Evolutionary conservation across 2,113 vertebrate species (phyloP).

Genomic region (Bombycilla garrulus): DNA sequence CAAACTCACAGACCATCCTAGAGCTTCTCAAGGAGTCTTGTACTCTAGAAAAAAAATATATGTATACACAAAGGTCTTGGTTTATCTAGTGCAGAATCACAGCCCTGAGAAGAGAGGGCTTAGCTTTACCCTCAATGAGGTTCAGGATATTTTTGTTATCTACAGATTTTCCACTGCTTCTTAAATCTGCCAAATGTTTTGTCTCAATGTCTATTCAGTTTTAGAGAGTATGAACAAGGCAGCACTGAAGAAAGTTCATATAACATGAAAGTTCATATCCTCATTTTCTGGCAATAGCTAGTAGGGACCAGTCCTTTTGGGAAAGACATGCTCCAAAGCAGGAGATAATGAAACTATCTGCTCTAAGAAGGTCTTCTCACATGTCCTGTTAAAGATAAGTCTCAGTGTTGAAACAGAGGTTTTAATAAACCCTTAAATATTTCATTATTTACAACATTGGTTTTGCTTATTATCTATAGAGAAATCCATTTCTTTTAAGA

Average conservation of each 20-base stretch:
- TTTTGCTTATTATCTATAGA: neutral
- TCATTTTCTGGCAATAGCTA: neutral
- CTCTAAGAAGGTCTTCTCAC: neutral
- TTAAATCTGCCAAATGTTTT: neutral
- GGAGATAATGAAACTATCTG: neutral
- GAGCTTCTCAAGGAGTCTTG: neutral
- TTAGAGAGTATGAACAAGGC: neutral
- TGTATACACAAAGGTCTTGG: neutral
- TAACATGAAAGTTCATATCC: too few relatives aligned
- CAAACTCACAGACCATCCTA: neutral
- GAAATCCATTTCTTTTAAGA: neutral
- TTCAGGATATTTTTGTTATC: neutral
- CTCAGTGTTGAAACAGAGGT: neutral
- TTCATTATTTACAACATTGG: neutral
- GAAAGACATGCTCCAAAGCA: neutral
- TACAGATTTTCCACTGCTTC: neutral
- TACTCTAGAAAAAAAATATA: neutral
- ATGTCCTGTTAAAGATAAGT: neutral
- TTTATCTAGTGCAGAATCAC: neutral
- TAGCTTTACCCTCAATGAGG: neutral
- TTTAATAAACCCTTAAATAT: neutral
- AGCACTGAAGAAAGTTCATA: neutral
- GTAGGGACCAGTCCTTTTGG: neutral
- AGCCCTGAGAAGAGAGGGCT: neutral
- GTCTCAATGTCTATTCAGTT: neutral